Conservation (phyloP, 2,888 invertebrate species). For the Drosophila mulleri region DNA sequence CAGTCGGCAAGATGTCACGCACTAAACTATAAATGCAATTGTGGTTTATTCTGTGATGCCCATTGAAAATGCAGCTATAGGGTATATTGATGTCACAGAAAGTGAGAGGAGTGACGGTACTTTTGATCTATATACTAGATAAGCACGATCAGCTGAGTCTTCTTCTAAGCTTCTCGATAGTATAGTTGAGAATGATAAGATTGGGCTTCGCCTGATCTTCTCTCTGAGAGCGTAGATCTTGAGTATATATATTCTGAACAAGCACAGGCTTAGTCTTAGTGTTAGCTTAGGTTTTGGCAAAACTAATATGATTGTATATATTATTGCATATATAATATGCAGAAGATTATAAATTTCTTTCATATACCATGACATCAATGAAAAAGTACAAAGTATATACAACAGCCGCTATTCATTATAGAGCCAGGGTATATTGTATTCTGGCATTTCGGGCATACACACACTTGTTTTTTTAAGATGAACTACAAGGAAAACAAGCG, state of each 20-base stretch:
- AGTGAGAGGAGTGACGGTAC: no score
- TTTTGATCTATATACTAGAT: not conserved
- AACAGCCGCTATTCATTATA: not conserved
- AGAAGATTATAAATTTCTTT: not conserved
- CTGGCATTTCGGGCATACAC: not conserved
- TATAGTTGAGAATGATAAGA: no score
- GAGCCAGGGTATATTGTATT: not conserved
- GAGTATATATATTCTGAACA: no score
- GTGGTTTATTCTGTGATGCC: slow-evolving; percentile 13
- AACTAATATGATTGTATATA: no score
- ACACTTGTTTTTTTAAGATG: slow-evolving; percentile 41
- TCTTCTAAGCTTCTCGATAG: no score
- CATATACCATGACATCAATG: not conserved
- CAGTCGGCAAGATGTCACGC: slow-evolving; percentile 71
- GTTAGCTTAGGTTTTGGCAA: no score
- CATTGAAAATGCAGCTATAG: not conserved
- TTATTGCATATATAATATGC: no score
- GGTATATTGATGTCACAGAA: not conserved
- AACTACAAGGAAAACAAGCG: slow-evolving; percentile 73
- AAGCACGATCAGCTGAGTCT: no score
- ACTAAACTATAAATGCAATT: slow-evolving; percentile 77
- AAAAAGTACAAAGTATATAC: not conserved
- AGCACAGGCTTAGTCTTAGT: no score
- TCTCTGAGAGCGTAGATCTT: no score
- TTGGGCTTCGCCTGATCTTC: no score